Base-by-base conservation (phyloP, 2,797 vertebrate species). In the Apogon talboti region DNA sequence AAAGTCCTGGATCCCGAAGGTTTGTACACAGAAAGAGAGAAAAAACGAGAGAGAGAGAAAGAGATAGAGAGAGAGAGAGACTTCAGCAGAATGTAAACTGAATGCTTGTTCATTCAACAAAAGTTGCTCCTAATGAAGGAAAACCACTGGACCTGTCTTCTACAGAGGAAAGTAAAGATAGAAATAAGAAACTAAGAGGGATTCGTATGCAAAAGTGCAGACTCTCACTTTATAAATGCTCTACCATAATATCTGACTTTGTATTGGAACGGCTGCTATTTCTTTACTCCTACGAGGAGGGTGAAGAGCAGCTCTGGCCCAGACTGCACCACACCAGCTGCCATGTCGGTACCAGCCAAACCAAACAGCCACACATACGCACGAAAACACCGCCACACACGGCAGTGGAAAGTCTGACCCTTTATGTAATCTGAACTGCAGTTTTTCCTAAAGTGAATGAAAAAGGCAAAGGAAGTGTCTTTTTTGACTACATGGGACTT, bases 371-470 rank as follows among this genome's bases (percentile, higher is more conserved):
- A 76, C 85, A 81, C 67, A 82, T 59, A 61, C 64, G 71, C 81
- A 83, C 67, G 71, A 58, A 87, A 78, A 71, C 70, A 51, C 68
- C 62, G 71, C 78, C 82, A 85, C 84, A 86, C 84, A 83, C 71
- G 76, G 77, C 81, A 71, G 74, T 71, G 87, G 88, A 89, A 89
- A 92, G 80, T 86, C 66, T 90, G 87, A 89, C 18, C 71, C 60
- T 54, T 66, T 37, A 62, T 79, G 71, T 66, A 76, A 87, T 77
- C 66, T 66, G 62, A 85, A 74, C 75, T 76, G 51, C 51, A 66
- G 73, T 45, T 80, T 69, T 57, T 8, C 1, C 42, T 68, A 30
- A 72, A 76, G 70, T 70, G 65, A 86, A 78, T 66, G 49, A 78
- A 76, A 78, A 16, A 63, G 49, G 65, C 54, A 63, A 13, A 18